These are phyloP conservation scores for Anguilla pacifica DNA, from an alignment of 2,797 vertebrate genomes.

Conservation along the genomic window DNA sequence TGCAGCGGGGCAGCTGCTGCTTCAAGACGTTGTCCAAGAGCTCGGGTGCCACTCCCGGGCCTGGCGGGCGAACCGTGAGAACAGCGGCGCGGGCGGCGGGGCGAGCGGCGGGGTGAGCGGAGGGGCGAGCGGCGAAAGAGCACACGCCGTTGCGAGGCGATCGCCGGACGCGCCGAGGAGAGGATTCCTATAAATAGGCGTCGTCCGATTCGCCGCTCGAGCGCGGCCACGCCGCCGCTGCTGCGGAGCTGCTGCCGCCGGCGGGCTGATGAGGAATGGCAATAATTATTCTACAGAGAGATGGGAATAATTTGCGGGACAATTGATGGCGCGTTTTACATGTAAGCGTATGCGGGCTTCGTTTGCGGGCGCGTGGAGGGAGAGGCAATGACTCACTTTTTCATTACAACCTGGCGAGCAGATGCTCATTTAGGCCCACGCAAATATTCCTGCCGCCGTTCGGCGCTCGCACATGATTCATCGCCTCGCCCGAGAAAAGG, in stretches of 20 bases:
- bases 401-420: slow-evolving; percentile 9
- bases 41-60: slow-evolving; percentile 33
- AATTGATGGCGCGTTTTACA: background rate
- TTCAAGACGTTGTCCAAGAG: slow-evolving; percentile 38
- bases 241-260: background rate
- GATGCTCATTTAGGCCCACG: slow-evolving; percentile 49
- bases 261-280: slow-evolving; percentile 19
- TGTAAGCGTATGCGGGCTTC: background rate
- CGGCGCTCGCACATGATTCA: slow-evolving; percentile 47
- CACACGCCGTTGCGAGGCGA: background rate
- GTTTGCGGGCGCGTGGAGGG: background rate
- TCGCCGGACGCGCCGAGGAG: background rate
- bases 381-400: slow-evolving; percentile 46
- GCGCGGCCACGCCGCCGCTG: background rate
- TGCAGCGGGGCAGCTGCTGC: slow-evolving; percentile 47
- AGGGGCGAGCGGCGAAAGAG: background rate
- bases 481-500: slow-evolving; percentile 41
- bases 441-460: slow-evolving; percentile 41
- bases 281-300: slow-evolving; percentile 16
- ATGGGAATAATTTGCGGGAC: slow-evolving; percentile 22
- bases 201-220: background rate
- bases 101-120: no score
- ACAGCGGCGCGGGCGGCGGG: background rate
- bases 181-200: background rate
- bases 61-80: slow-evolving; percentile 21